These are phyloP conservation scores for Brenthis hecate DNA, from an alignment of 2,888 invertebrate genomes.

Conservation along the genomic window DNA sequence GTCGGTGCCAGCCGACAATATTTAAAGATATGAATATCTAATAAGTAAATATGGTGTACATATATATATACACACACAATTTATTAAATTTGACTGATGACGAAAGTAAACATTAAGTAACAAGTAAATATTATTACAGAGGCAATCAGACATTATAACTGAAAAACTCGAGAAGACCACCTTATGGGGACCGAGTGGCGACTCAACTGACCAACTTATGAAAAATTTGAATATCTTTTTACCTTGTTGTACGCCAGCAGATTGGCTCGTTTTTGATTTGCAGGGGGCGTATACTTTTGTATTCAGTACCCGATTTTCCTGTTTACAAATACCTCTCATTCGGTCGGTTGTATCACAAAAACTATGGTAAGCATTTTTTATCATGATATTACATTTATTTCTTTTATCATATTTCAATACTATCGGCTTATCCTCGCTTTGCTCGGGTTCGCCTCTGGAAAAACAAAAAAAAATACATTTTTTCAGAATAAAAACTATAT, in stretches of 20 bases:
- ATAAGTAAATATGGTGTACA: too few relatives aligned
- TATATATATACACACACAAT: too few relatives aligned
- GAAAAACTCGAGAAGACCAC: conserved; percentile 44
- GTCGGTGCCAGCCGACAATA: too few relatives aligned
- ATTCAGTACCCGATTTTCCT: conserved; percentile 47
- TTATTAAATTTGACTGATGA: too few relatives aligned
- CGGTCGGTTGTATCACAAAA: conserved; percentile 49
- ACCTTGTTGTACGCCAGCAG: conserved; percentile 44
- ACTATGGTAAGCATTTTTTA: conserved; percentile 46
- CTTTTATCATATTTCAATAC: too few relatives aligned
- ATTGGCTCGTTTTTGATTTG: conserved; percentile 50
- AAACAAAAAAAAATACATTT: too few relatives aligned
- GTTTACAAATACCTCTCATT: conserved; percentile 45
- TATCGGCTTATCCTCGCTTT: too few relatives aligned
- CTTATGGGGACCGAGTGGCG: conserved; percentile 53
- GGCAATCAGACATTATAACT: conserved; percentile 27
- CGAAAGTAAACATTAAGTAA: background rate
- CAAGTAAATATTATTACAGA: conserved; percentile 31
- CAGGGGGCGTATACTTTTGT: conserved; percentile 50
- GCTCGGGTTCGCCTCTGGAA: too few relatives aligned
- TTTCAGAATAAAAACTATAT: too few relatives aligned
- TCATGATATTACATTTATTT: background rate
- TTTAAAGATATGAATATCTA: too few relatives aligned
- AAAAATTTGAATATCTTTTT: conserved; percentile 41
- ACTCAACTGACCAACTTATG: conserved; percentile 50